phyloP scores from a whole-genome alignment of 2,797 vertebrate genomes.

The Muraenolepis orangiensis region DNA sequence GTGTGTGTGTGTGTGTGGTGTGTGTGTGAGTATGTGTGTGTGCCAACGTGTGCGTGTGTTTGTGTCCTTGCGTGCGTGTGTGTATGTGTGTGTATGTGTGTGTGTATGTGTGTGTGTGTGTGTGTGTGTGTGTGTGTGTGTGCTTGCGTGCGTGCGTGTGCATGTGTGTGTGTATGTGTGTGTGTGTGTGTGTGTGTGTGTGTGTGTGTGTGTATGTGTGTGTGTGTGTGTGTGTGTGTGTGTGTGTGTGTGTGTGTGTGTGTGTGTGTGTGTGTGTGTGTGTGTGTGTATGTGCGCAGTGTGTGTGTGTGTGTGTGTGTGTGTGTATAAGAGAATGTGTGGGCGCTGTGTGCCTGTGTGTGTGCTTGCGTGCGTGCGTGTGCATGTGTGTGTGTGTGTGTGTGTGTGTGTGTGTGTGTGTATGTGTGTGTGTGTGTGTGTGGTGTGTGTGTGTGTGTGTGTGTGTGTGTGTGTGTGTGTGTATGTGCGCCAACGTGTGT shows the following conservation, averaged over 20 bases:
- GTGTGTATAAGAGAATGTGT: too few species aligned
- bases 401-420: neutral
- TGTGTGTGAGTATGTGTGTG: neutral
- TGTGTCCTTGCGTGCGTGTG: too few species aligned
- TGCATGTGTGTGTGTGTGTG: neutral
- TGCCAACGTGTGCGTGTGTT: neutral
- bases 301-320: slow-evolving; percentile 1
- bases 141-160: neutral
- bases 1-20: neutral
- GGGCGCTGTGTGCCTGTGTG: too few species aligned
- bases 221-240: too few species aligned
- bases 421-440: neutral
- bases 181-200: neutral
- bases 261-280: too few species aligned
- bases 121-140: neutral
- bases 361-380: too few species aligned
- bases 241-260: too few species aligned
- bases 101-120: too few species aligned
- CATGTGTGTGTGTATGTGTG: too few species aligned
- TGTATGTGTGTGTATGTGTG: neutral
- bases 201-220: neutral
- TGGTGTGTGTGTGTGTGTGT: neutral
- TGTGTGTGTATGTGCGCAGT: neutral
- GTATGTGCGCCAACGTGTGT: too few species aligned
- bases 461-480: neutral